Percentiles rank a stretch among this genome's conserved stretches.
Evolutionary conservation across 2,797 vertebrate genomes (phyloP).

Genomic region (Diplodus puntazzo): DNA sequence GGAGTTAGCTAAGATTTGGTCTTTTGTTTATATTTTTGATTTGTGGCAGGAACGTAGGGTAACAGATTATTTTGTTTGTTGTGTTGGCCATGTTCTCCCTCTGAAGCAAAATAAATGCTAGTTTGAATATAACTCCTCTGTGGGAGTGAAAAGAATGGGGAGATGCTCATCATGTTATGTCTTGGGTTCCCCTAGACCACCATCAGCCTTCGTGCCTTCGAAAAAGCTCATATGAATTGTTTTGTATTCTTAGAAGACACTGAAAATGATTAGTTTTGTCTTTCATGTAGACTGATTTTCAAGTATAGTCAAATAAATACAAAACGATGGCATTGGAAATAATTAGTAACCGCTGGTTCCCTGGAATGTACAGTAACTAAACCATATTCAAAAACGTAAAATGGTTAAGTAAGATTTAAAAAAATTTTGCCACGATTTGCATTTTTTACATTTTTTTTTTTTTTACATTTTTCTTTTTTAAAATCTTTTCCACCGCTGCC

Average conservation of each 20-base stretch:
- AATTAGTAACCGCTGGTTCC: neutral
- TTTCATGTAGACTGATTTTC: neutral
- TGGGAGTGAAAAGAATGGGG: no score
- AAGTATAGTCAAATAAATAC: neutral
- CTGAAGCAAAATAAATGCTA: no score
- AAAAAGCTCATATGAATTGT: neutral
- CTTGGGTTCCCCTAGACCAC: no score
- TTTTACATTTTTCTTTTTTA: neutral
- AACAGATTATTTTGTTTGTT: no score
- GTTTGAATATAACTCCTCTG: no score
- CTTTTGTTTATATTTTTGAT: no score
- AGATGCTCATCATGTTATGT: no score
- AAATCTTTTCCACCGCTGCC: neutral
- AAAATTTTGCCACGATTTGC: neutral
- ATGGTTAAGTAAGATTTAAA: neutral
- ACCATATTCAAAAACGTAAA: neutral
- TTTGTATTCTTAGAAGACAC: neutral
- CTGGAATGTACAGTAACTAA: neutral
- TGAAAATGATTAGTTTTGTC: neutral
- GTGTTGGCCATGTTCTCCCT: no score
- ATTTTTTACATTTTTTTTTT: neutral
- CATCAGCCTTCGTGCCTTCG: neutral
- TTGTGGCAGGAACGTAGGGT: no score
- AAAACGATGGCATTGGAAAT: neutral
- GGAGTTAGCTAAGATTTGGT: no score